Conservation (phyloP, 2,888 invertebrate species). For the Philhelius pedissequus region DNA sequence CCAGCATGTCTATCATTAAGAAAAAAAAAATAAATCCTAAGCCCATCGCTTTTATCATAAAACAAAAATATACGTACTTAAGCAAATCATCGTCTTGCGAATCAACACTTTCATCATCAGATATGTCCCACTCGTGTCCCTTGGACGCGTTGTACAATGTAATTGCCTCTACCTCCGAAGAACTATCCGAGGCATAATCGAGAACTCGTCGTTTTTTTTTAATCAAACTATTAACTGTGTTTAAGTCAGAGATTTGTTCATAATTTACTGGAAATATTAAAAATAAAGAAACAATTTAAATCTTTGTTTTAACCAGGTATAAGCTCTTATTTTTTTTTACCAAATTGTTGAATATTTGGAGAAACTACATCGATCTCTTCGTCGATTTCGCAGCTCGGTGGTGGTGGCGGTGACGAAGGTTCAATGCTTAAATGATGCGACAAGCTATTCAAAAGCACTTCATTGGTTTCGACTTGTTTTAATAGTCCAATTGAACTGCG, state of each 20-base stretch:
- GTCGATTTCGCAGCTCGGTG: conserved; percentile 74
- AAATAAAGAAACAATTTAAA: neutral
- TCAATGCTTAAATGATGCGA: conserved; percentile 82
- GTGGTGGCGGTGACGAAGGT: conserved; percentile 72
- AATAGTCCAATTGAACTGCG: conserved; percentile 81
- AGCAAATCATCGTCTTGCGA: conserved; percentile 87
- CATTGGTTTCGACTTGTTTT: conserved; percentile 84
- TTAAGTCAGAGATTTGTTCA: conserved; percentile 79
- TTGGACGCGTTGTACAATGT: conserved; percentile 83
- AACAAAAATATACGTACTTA: conserved; percentile 79
- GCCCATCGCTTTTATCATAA: too few species aligned
- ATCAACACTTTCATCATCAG: conserved; percentile 88
- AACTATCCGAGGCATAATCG: conserved; percentile 87
- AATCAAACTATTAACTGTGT: conserved; percentile 80
- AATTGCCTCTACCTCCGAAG: conserved; percentile 82
- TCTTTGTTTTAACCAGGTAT: neutral
- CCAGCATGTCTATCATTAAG: conserved; percentile 87
- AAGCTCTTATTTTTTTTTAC: conserved; percentile 75
- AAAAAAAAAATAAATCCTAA: neutral
- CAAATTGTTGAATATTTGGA: conserved; percentile 82
- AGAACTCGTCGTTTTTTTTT: conserved; percentile 80
- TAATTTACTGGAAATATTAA: conserved; percentile 72
- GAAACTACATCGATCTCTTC: conserved; percentile 80
- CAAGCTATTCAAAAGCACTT: conserved; percentile 83
- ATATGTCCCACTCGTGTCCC: conserved; percentile 84